phyloP scores from a whole-genome alignment of 2,797 vertebrate species.

The Chiroxiphia lanceolata region DNA sequence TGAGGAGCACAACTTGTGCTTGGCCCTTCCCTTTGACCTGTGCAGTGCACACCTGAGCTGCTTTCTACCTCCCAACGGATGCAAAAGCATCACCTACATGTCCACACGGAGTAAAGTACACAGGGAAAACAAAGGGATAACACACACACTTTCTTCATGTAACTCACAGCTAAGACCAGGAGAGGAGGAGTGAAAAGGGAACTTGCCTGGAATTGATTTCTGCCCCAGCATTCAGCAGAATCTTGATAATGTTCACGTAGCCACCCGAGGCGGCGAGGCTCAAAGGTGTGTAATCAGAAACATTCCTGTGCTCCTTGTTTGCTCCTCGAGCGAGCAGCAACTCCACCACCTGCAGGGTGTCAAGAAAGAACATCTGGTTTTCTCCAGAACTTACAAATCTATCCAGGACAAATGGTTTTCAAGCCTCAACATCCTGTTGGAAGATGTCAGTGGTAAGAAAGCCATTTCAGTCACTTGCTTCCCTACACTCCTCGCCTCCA shows the following conservation, averaged over 20 bases:
- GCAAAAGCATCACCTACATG: neutral
- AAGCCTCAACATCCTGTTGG: neutral
- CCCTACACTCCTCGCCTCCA: neutral
- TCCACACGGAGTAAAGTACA: accelerated
- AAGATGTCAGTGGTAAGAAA: neutral
- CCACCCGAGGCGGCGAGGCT: constrained; percentile 84
- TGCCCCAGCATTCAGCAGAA: constrained; percentile 82
- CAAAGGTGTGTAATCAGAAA: constrained; percentile 85
- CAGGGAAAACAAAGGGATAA: neutral
- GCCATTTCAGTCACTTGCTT: neutral
- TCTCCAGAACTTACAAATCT: neutral
- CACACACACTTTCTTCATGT: neutral
- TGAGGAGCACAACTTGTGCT: accelerated
- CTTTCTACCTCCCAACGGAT: neutral
- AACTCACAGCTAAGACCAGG: neutral
- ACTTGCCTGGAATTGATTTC: constrained; percentile 85
- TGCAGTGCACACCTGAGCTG: neutral
- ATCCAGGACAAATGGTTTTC: neutral
- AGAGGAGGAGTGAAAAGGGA: neutral
- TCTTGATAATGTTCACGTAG: constrained; percentile 86
- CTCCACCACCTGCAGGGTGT: constrained; percentile 78
- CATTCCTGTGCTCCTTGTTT: constrained; percentile 85
- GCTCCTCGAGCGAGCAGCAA: constrained; percentile 81
- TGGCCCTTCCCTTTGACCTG: neutral
- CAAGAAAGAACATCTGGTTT: constrained; percentile 41